Evolutionary conservation across 2,797 vertebrate genomes (phyloP), one percentile per base, ranked within the genome.

Genomic region (Squalus acanthias): DNA sequence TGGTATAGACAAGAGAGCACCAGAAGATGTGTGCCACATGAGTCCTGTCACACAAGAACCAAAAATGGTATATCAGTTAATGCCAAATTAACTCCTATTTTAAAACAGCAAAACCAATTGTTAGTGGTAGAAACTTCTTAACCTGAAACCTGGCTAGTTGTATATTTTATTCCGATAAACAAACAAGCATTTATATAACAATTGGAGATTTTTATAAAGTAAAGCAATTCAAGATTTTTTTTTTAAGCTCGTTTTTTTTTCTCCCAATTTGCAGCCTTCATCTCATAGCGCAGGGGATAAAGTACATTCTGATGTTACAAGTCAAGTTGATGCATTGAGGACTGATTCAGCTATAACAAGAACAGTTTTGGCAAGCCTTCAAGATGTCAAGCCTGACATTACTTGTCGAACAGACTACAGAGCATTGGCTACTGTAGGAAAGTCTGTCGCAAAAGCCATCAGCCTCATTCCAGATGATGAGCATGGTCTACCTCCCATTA

Each of bases 391-490:
- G 0, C 97, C 96, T 4, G 97, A 97, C 1, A 2, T 97, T 96
- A 97, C 97, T 1, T 98, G 98, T 82, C 97, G 98, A 72, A 98
- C 98, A 97, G 98, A 98, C 96, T 99, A 98, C 74, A 97, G 97
- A 46, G 97, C 99, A 8, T 97, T 99, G 0, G 98, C 98, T 97
- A 98, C 97, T 20, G 96, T 99, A 53, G 97, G 98, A 15, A 98
- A 98, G 63, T 97, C 96, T 7, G 98, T 99, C 94, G 97, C 69
- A 92, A 98, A 97, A 65, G 96, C 97, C 0, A 96, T 98, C 96
- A 99, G 98, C 97, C 98, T 99, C 96, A 96, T 99, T 96, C 98
- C 99, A 3, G 98, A 98, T 8, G 98, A 97, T 29, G 98, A 98
- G 1, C 97, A 98, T 0, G 97, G 97, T 63, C 98, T 99, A 13